Conservation (phyloP, 2,113 vertebrate genomes). For the Pachycephala philippinensis region DNA sequence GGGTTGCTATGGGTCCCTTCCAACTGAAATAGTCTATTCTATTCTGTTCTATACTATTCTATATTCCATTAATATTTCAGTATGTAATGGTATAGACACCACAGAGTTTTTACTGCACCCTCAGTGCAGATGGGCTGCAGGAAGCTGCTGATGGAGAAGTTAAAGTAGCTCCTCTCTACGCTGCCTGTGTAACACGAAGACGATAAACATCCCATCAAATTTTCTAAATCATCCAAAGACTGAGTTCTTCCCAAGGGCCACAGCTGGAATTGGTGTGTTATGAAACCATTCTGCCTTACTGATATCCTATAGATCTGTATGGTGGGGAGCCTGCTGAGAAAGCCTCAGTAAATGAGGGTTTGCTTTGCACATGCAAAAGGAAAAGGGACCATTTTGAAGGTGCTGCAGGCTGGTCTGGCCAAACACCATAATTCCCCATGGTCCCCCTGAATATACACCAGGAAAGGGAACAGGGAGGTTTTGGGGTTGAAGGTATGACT, state of each 20-base stretch:
- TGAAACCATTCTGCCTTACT: neutral
- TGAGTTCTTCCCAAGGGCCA: neutral
- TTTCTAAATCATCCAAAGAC: neutral
- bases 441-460: accelerated
- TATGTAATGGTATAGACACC: neutral
- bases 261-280: neutral
- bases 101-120: neutral
- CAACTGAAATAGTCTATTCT: neutral
- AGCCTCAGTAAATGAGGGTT: neutral
- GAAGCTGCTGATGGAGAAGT: neutral
- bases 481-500: neutral
- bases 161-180: neutral
- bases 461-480: neutral
- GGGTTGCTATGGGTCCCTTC: neutral
- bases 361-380: neutral
- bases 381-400: accelerated
- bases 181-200: accelerated
- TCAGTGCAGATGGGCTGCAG: neutral
- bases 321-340: accelerated
- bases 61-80: neutral
- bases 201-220: neutral
- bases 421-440: accelerated
- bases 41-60: accelerated
- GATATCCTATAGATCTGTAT: neutral
- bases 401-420: neutral